Evolutionary conservation across 2,797 vertebrate species (phyloP).

Genomic region (Enteromius unitaeniatus): DNA sequence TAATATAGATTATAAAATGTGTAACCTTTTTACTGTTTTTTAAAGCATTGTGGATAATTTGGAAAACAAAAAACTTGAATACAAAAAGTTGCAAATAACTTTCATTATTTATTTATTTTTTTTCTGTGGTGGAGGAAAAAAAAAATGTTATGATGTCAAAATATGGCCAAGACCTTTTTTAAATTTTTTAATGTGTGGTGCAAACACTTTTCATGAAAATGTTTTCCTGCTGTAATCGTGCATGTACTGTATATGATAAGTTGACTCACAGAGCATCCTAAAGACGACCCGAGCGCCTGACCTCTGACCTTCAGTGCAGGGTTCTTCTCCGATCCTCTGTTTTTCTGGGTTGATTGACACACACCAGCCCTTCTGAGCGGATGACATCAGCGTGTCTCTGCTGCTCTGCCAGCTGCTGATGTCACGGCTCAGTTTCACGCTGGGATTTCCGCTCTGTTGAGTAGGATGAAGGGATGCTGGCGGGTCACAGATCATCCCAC

Average conservation of each 20-base stretch:
- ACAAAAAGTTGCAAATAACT: too few relatives aligned
- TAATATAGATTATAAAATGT: not conserved
- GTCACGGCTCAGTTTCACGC: constrained; percentile 80
- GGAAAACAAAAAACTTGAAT: too few relatives aligned
- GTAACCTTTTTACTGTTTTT: not conserved
- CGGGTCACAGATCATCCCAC: constrained; percentile 43
- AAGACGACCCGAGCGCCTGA: not conserved
- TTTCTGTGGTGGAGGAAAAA: too few relatives aligned
- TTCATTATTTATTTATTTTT: too few relatives aligned
- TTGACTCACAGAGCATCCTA: not conserved
- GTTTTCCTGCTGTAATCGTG: not conserved
- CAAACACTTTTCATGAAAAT: not conserved
- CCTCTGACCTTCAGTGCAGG: not conserved
- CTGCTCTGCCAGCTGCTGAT: constrained; percentile 75
- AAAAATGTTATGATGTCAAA: too few relatives aligned
- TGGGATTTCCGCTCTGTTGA: constrained; percentile 74
- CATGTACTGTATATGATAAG: not conserved
- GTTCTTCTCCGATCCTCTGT: not conserved
- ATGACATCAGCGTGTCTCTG: constrained; percentile 70
- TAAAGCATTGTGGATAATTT: not conserved
- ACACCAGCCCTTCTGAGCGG: constrained; percentile 69
- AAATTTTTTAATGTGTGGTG: not conserved
- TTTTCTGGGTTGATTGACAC: constrained; percentile 67
- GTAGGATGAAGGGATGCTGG: constrained; percentile 71
- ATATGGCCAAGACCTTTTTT: too few relatives aligned